A percentile compares a stretch with the other conserved stretches of the same genome.
Conservation (phyloP, 37 sponge, comb jelly and placozoan species). For the Theonella swinhoei region DNA sequence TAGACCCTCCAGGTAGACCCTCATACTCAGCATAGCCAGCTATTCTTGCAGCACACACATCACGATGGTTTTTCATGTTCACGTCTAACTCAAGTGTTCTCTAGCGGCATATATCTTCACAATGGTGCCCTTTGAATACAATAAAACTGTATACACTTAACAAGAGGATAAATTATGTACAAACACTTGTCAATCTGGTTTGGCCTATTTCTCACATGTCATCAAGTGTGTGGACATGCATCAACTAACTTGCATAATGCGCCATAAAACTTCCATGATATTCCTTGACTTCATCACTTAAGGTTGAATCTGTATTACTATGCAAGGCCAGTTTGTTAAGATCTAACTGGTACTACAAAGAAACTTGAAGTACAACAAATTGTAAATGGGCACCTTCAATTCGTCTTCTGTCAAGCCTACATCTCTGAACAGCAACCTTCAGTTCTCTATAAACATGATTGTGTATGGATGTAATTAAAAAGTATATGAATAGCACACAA, state of each 20-base stretch:
- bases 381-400: constrained; percentile 32
- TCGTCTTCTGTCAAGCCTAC: constrained; percentile 24
- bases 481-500: background rate
- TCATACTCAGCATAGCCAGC: constrained; percentile 24
- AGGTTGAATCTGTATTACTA: background rate
- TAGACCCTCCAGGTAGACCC: constrained; percentile 23
- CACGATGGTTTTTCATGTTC: constrained; percentile 29
- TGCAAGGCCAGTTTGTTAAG: background rate
- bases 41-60: constrained; percentile 2
- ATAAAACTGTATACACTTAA: background rate
- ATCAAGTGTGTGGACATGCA: too few species aligned
- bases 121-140: background rate
- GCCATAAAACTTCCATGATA: constrained; percentile 33
- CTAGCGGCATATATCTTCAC: background rate
- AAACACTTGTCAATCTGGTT: background rate
- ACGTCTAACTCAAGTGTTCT: constrained; percentile 7
- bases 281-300: background rate
- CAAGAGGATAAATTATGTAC: background rate
- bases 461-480: background rate
- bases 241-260: constrained; percentile 12
- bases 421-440: background rate
- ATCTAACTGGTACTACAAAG: constrained; percentile 14
- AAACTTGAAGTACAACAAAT: constrained; percentile 26
- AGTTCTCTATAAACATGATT: background rate
- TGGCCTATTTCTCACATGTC: too few species aligned